phyloP scores from a whole-genome alignment of 2,888 invertebrate species.

The Synergus laeviventris region DNA sequence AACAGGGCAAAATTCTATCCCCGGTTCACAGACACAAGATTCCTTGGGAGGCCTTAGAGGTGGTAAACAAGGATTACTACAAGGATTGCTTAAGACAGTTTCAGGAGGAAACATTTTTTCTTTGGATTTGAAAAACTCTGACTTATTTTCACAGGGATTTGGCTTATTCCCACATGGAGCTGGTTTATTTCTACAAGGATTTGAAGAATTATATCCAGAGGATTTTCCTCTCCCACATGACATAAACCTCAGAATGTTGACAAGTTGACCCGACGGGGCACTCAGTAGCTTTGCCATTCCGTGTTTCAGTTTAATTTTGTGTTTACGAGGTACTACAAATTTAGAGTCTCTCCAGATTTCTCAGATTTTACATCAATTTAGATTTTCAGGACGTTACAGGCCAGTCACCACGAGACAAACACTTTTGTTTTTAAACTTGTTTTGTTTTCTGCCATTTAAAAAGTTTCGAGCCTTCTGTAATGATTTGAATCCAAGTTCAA shows the following conservation, averaged over 20 bases:
- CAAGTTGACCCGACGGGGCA: neutral
- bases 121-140: neutral
- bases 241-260: neutral
- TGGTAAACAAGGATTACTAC: neutral
- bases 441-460: neutral
- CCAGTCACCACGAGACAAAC: neutral
- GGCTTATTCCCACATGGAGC: neutral
- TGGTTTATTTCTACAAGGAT: neutral
- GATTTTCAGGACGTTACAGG: neutral
- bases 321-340: neutral
- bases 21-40: slow-evolving; percentile 11
- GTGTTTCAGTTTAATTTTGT: neutral
- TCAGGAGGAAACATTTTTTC: neutral
- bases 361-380: neutral
- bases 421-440: neutral
- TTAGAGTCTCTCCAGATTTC: neutral
- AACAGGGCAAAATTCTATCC: slow-evolving; percentile 7
- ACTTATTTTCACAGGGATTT: neutral
- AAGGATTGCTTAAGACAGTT: slow-evolving; percentile 16
- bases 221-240: neutral
- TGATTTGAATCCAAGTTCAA: neutral
- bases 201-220: neutral
- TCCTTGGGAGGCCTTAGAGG: neutral
- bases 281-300: neutral
- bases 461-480: neutral